Evolutionary conservation across 2,888 invertebrate genomes (phyloP).

Genomic region (Perithous albicinctus): DNA sequence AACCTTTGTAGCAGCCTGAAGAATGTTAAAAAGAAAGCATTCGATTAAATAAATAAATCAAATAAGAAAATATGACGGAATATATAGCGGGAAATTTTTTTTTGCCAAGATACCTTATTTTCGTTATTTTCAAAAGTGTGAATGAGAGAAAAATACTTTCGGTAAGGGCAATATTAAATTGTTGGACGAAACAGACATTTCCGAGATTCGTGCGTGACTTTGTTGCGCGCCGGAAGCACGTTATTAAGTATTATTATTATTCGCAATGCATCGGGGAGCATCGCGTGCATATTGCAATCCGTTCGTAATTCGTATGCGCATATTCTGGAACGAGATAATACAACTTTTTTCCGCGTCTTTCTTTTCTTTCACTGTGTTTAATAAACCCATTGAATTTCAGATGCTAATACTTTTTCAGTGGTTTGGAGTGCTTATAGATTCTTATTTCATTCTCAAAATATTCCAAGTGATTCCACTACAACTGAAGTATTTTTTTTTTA

Average conservation of each 20-base stretch:
- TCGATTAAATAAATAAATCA: no score
- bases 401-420: neutral
- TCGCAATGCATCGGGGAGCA: constrained; percentile 56
- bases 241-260: constrained; percentile 59
- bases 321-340: constrained; percentile 45
- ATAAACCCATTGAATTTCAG: neutral
- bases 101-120: neutral
- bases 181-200: constrained; percentile 8
- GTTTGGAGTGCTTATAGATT: neutral
- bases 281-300: constrained; percentile 51
- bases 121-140: neutral
- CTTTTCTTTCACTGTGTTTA: neutral
- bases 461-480: no score
- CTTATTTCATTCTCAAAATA: no score
- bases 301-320: constrained; percentile 49
- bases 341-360: constrained; percentile 51
- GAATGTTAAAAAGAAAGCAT: no score
- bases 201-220: constrained; percentile 23
- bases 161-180: neutral
- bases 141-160: neutral
- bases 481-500: no score
- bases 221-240: constrained; percentile 51
- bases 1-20: no score
- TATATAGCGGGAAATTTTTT: neutral
- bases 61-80: neutral